Evolutionary conservation across 1,140 invertebrate species (phyloP), one percentile per base, ranked within the genome.

Genomic region (Babylonia areolata): DNA sequence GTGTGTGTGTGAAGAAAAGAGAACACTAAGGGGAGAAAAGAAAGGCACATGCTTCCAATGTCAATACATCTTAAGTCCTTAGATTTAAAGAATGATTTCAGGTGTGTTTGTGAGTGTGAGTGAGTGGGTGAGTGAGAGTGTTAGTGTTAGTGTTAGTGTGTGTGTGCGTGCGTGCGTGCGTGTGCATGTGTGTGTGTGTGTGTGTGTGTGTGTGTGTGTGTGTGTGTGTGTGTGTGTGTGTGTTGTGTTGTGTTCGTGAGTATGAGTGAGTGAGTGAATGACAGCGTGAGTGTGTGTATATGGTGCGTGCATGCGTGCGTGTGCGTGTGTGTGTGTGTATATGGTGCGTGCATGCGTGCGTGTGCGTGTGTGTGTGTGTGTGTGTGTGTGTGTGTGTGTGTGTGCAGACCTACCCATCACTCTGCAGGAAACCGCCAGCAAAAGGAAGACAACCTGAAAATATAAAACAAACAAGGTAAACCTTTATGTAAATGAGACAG

Each of bases 141-240:
- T 46, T 5, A 6, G 15, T 15, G 15, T 46, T 46, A 15, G 5
- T 46, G 15, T 6, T 46, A 46, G 42, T 6, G 42, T 46, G 40
- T 58, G 51, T 54, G 28, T 1, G 51, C 35, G 39, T 1, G 23
- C 46, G 39, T n/a, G 39, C 46, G 17, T 42, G 15, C 28, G 39
- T 54, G 46, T 81, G 28, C 9, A 46, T 81, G 33, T 54, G 33
- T 81, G 33, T 81, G 23, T 81, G 80, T 81, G 33, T 33, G 23
- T 58, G 31, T 31, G 1, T 3, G 31, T 58, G 15, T 15, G 5
- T 6, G 42, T 46, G 42, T 46, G 42, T 46, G 15, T 6, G 42
- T 5, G 42, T 5, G 5, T 46, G 42, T 5, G 42, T 46, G 42
- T 46, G 42, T 46, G 15, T 6, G 42, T 5, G 42, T 5, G 5